Base-by-base conservation (phyloP, 2,797 vertebrate species). In the Lerista edwardsae region DNA sequence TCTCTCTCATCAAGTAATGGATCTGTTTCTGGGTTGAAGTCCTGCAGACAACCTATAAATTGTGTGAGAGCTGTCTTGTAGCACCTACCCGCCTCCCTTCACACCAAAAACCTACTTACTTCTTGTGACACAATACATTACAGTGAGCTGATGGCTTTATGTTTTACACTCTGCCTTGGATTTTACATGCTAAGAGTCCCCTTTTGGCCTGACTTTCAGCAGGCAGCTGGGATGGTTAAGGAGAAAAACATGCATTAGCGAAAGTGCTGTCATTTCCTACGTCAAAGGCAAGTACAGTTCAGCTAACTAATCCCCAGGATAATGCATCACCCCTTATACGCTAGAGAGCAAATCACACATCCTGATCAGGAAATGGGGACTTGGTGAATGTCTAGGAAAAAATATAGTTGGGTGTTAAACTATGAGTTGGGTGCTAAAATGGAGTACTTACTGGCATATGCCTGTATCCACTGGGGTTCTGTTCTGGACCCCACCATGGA, bases 221-320 rank as follows among this genome's bases (percentile, higher is more conserved):
- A 84, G 15, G 65, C 14, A 77, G 29, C 25, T 77, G 83, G 79
- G 67, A 71, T 67, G 15, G 17, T 61, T 77, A 69, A 78, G 25
- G 47, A 80, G 80, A 86, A 79, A 71, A 90, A 83, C 77, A 81
- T 88, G 89, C 91, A 87, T 94, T 93, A 91, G 87, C 83, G 84
- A 91, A 94, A 93, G 78, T 88, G 87, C 87, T 90, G 85, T 90
- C 82, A 93, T 93, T 93, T 92, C 85, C 91, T 93, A 88, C 85
- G 77, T 91, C 90, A 85, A 84, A 86, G 78, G 68, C 81, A 79
- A 88, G 75, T 80, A 57, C 19, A 44, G 85, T 34, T 86, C 89
- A 89, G 88, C 86, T 86, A 91, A 85, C 77, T 88, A 87, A 86
- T 91, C 89, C 86, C 69, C 86, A 67, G 47, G 69, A 87, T 89